A percentile compares a stretch with the other conserved stretches of the same genome.
phyloP scores from a whole-genome alignment of 1,140 invertebrate genomes.

The Dreissena rostriformis region DNA sequence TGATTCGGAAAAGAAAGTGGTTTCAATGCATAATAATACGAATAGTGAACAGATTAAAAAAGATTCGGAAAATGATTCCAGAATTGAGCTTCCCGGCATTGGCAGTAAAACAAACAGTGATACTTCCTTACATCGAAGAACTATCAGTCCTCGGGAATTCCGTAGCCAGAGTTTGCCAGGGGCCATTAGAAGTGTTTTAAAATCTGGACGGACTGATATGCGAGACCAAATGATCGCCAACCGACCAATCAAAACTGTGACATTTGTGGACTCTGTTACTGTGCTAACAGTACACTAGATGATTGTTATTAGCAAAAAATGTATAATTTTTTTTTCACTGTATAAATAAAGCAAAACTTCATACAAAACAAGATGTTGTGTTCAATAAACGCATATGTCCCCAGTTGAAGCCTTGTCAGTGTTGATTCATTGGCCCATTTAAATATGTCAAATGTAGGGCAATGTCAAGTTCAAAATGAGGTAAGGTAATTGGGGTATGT shows the following conservation, averaged over 20 bases:
- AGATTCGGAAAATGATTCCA: too few relatives aligned
- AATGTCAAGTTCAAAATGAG: too few relatives aligned
- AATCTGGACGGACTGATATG: constrained; percentile 15
- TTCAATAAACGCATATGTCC: background rate
- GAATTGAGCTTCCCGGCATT: too few relatives aligned
- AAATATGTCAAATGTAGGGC: too few relatives aligned
- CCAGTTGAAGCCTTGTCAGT: background rate
- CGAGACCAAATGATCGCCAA: constrained; percentile 36
- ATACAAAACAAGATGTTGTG: background rate
- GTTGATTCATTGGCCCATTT: background rate
- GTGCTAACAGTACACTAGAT: constrained; percentile 42
- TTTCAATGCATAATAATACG: too few relatives aligned
- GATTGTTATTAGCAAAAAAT: background rate
- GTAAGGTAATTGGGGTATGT: too few relatives aligned
- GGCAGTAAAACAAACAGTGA: too few relatives aligned
- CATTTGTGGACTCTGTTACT: constrained; percentile 50
- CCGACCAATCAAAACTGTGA: constrained; percentile 53
- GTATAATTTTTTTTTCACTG: background rate
- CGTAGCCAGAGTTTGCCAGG: constrained; percentile 25
- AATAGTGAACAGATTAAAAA: too few relatives aligned
- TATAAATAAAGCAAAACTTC: background rate
- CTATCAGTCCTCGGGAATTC: background rate
- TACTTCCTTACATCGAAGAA: too few relatives aligned
- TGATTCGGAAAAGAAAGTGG: background rate
- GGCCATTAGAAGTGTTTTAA: constrained; percentile 48